These are phyloP conservation scores for Tetragonula carbonaria DNA, from an alignment of 2,888 invertebrate species.

Conservation along the genomic window DNA sequence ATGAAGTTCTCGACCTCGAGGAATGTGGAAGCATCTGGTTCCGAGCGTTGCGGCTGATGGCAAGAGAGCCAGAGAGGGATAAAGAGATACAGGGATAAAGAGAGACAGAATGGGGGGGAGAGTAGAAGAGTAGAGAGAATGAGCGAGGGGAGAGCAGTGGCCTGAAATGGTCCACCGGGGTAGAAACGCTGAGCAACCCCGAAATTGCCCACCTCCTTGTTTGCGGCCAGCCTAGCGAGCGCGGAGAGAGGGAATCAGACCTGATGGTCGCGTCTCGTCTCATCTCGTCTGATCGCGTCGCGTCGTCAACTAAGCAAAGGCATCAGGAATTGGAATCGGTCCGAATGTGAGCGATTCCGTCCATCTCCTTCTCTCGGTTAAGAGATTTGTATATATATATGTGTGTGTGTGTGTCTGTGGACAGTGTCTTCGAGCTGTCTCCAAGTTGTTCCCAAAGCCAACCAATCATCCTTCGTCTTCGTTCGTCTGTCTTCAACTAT, in stretches of 20 bases:
- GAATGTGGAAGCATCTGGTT: constrained; percentile 62
- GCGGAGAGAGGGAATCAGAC: constrained; percentile 16
- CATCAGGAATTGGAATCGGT: constrained; percentile 62
- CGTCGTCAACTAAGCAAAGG: constrained; percentile 43
- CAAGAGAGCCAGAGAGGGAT: constrained; percentile 5
- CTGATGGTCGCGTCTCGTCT: constrained; percentile 31
- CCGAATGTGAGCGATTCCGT: constrained; percentile 54
- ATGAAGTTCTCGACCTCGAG: constrained; percentile 35
- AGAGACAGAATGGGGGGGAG: not conserved
- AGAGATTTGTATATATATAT: constrained; percentile 5
- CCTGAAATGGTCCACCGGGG: constrained; percentile 47
- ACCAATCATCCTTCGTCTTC: constrained; percentile 59
- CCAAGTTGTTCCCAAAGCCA: constrained; percentile 45
- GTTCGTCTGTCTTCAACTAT: constrained; percentile 60
- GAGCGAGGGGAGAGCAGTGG: not conserved
- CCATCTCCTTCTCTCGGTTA: not conserved
- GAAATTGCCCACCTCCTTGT: constrained; percentile 76
- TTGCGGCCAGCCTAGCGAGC: constrained; percentile 68
- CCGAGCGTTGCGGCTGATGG: constrained; percentile 66
- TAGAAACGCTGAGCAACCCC: constrained; percentile 78
- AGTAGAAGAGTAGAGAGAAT: not conserved
- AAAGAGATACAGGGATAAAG: not conserved
- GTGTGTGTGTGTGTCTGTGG: constrained; percentile 1
- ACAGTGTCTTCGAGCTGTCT: constrained; percentile 51
- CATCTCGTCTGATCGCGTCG: not conserved